A percentile compares a stretch with the other conserved stretches of the same genome.
These are phyloP conservation scores for Ostrea edulis DNA, from an alignment of 1,140 invertebrate species.

Conservation along the genomic window DNA sequence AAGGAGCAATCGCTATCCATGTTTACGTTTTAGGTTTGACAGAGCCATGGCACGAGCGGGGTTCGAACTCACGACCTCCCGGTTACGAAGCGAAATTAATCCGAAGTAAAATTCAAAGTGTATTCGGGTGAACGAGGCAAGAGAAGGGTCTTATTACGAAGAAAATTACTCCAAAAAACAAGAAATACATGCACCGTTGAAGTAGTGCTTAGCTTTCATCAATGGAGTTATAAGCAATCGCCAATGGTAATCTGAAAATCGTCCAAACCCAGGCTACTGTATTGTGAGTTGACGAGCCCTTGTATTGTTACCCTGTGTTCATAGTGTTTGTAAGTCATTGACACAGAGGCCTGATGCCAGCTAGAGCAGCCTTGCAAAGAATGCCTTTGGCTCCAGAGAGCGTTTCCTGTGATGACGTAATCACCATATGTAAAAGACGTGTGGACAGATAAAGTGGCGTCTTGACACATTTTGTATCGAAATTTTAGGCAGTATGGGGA, in stretches of 20 bases:
- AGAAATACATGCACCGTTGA: no score
- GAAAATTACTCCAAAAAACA: no score
- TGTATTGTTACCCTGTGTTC: neutral
- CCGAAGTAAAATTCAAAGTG: no score
- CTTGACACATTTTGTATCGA: neutral
- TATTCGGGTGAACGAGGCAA: no score
- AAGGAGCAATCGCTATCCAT: no score
- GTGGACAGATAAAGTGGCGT: neutral
- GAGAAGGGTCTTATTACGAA: no score
- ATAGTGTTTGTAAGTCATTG: slow-evolving; percentile 5
- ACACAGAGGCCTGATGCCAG: neutral
- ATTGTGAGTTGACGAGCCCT: neutral
- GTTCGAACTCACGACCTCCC: no score
- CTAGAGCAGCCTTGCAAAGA: neutral
- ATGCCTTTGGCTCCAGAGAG: neutral
- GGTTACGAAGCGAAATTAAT: no score
- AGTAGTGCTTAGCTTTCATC: no score
- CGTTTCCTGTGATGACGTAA: slow-evolving; percentile 20
- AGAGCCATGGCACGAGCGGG: no score
- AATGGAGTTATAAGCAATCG: neutral
- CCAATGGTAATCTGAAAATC: neutral
- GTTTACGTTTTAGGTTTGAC: no score
- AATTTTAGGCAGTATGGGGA: neutral
- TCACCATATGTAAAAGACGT: neutral
- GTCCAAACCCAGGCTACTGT: neutral